A percentile compares a stretch with the other conserved stretches of the same genome.
phyloP scores from a whole-genome alignment of 2,797 vertebrate species.

The Myiotriccus ornatus region DNA sequence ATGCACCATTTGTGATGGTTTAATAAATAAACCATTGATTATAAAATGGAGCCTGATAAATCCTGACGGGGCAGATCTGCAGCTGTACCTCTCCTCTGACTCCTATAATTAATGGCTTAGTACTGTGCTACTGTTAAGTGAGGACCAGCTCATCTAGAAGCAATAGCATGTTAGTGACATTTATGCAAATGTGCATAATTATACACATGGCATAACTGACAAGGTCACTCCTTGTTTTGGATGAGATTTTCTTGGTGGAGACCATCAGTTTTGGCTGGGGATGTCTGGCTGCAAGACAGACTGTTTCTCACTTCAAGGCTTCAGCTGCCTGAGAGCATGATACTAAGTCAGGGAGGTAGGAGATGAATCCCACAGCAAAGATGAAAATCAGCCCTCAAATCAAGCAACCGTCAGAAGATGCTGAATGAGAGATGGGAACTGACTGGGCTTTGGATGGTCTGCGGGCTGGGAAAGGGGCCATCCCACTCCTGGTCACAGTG shows the following conservation, averaged over 20 bases:
- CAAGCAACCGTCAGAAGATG: background rate
- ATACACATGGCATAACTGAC: background rate
- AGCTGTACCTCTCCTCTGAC: constrained; percentile 54
- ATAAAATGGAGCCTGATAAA: constrained; percentile 70
- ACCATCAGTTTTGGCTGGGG: background rate
- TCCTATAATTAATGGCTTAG: constrained; percentile 39
- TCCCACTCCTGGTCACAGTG: background rate
- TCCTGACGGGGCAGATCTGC: constrained; percentile 51
- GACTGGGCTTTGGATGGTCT: background rate
- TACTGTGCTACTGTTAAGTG: background rate
- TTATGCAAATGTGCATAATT: background rate
- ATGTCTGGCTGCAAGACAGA: background rate
- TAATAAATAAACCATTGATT: constrained; percentile 74
- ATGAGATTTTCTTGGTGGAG: background rate
- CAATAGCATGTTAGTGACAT: background rate
- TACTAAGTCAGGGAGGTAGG: background rate
- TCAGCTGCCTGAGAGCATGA: background rate
- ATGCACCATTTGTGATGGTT: constrained; percentile 57
- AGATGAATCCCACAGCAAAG: background rate
- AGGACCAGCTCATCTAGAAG: constrained; percentile 1
- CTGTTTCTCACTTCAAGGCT: background rate
- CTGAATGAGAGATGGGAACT: background rate
- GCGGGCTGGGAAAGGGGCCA: background rate
- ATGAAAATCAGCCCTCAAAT: background rate
- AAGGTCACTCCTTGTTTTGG: constrained; percentile 1